Evolutionary conservation across 64 coral and sea anemone genomes (phyloP).

Genomic region (Dendronephthya gigantea): DNA sequence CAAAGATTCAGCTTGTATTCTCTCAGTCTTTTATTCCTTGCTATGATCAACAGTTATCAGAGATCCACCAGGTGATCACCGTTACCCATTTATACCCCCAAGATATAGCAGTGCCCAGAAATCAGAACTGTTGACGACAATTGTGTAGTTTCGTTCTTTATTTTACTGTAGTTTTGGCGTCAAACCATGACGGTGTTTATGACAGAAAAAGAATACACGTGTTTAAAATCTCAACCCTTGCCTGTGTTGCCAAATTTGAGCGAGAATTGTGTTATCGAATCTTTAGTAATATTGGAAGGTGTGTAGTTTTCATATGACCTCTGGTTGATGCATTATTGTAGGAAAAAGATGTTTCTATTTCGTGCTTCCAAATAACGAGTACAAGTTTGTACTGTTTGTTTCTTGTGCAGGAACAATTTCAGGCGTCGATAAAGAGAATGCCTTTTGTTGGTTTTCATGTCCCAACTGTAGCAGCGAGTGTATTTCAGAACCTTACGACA

Average conservation of each 20-base stretch:
- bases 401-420: not conserved
- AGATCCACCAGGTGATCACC: not conserved
- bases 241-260: not conserved
- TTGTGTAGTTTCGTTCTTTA: not conserved
- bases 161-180: not conserved
- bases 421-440: not conserved
- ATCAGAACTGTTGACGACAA: too few relatives aligned
- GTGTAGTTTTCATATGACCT: too few relatives aligned
- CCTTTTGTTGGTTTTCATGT: conserved; percentile 3
- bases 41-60: not conserved
- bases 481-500: not conserved
- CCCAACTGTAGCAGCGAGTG: not conserved
- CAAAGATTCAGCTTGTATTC: not conserved
- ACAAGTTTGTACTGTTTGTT: too few relatives aligned
- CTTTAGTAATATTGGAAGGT: not conserved
- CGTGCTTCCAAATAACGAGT: not conserved
- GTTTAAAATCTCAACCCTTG: not conserved
- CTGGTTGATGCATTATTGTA: too few relatives aligned
- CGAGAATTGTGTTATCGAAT: not conserved
- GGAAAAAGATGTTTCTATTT: too few relatives aligned
- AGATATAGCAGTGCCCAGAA: too few relatives aligned
- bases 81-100: not conserved
- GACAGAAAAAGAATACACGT: not conserved
- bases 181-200: not conserved
- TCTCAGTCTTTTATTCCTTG: not conserved